These are phyloP conservation scores for Thecocarcelia acutangulata DNA, from an alignment of 2,888 invertebrate species.

Conservation along the genomic window DNA sequence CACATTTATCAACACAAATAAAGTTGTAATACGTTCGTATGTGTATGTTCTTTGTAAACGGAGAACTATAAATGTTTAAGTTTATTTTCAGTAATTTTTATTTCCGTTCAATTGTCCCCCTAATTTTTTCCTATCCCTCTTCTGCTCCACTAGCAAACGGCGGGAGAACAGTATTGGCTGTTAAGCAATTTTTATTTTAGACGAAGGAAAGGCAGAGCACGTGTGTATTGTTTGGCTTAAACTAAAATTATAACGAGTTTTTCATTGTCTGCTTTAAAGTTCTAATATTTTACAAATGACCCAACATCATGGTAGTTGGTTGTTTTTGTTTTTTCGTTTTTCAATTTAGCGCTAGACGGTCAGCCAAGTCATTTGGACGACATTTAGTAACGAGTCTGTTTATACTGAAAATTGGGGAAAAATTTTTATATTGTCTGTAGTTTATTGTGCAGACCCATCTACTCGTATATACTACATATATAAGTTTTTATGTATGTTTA, in stretches of 20 bases:
- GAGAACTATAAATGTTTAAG: slow-evolving; percentile 75
- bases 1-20: background rate
- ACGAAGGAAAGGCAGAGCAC: slow-evolving; percentile 36
- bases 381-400: slow-evolving; percentile 48
- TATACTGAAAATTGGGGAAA: slow-evolving; percentile 57
- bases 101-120: slow-evolving; percentile 78
- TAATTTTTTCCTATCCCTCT: background rate
- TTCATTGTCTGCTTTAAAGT: slow-evolving; percentile 58
- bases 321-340: background rate
- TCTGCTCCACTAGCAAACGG: background rate
- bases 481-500: slow-evolving; percentile 6
- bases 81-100: slow-evolving; percentile 78
- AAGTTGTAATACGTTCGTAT: slow-evolving; percentile 2
- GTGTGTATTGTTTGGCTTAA: slow-evolving; percentile 50
- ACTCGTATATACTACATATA: too few relatives aligned
- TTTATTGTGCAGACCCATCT: slow-evolving; percentile 20
- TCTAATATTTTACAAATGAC: slow-evolving; percentile 68
- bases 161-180: background rate
- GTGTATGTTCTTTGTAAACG: slow-evolving; percentile 71
- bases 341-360: slow-evolving; percentile 58
- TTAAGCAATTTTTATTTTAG: slow-evolving; percentile 3
- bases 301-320: slow-evolving; percentile 49
- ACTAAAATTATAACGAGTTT: slow-evolving; percentile 63
- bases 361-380: slow-evolving; percentile 52
- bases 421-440: slow-evolving; percentile 36